Evolutionary conservation across 2,888 invertebrate genomes (phyloP).

Genomic region (Xanthorhoe designata): DNA sequence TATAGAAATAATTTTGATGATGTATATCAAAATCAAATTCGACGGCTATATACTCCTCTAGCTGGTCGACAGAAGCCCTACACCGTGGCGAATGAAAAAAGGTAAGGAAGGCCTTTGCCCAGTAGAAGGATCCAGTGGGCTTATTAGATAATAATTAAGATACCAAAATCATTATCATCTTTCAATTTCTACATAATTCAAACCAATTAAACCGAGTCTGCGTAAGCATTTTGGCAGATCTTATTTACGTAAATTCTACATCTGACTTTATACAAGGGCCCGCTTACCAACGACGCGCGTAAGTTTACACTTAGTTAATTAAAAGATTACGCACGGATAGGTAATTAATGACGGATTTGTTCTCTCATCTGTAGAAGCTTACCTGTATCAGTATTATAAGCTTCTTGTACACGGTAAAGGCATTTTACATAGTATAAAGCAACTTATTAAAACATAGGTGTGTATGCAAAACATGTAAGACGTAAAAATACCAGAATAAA

Average conservation of each 20-base stretch:
- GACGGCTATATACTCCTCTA: no score
- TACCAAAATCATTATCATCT: not conserved
- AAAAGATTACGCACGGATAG: constrained; percentile 81
- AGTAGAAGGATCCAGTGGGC: no score
- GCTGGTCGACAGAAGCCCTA: no score
- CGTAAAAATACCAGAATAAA: no score
- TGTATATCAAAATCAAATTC: no score
- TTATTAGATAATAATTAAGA: no score
- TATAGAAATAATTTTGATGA: not conserved
- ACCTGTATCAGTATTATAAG: constrained; percentile 48
- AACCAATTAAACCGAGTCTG: constrained; percentile 1
- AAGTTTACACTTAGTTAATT: constrained; percentile 79
- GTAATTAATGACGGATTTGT: constrained; percentile 78
- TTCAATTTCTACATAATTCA: not conserved
- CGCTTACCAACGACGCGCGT: constrained; percentile 57
- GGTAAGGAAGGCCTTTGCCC: no score
- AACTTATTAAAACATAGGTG: not conserved
- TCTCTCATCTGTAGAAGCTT: constrained; percentile 65
- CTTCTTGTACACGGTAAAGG: not conserved
- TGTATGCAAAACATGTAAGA: no score
- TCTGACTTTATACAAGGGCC: constrained; percentile 12
- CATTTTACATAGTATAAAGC: not conserved
- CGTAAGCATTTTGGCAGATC: constrained; percentile 3
- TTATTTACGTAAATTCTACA: constrained; percentile 2
- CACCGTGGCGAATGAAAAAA: no score